Conservation (phyloP, 2,113 vertebrate species). For the Puma concolor region DNA sequence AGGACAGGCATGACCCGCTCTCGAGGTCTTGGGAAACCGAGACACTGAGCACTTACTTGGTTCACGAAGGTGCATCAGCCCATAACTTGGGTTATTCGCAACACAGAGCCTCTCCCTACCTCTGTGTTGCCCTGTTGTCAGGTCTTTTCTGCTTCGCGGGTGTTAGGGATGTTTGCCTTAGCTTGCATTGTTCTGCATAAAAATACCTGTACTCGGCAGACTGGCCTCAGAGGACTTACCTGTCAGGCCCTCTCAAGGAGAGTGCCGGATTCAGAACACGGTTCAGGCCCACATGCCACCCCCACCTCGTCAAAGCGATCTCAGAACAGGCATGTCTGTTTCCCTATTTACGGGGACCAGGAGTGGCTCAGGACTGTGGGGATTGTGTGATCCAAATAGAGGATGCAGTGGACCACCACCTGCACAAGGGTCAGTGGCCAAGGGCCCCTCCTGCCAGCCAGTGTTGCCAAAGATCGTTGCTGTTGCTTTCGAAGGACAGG, state of each 20-base stretch:
- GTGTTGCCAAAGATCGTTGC: not conserved
- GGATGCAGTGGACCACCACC: not conserved
- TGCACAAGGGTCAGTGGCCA: accelerated
- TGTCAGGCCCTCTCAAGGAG: not conserved
- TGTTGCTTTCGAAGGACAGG: not conserved
- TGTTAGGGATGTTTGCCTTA: not conserved
- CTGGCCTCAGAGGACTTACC: not conserved
- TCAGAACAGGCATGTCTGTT: not conserved
- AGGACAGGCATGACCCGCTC: not conserved
- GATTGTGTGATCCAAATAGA: not conserved
- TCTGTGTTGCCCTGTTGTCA: not conserved
- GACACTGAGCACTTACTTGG: not conserved
- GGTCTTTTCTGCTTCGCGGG: not conserved
- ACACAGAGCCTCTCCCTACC: not conserved
- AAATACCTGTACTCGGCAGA: not conserved
- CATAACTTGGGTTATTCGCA: accelerated
- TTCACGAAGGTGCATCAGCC: not conserved
- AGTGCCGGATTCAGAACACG: too few relatives aligned
- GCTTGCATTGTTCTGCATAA: not conserved
- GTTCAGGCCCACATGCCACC: not conserved
- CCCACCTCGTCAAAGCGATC: not conserved
- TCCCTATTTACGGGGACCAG: not conserved
- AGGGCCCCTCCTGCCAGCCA: not conserved
- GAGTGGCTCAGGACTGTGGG: not conserved
- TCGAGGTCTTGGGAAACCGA: not conserved